Evolutionary conservation across 2,888 invertebrate species (phyloP), one percentile per base, ranked within the genome.

Genomic region (Margaritifera margaritifera): DNA sequence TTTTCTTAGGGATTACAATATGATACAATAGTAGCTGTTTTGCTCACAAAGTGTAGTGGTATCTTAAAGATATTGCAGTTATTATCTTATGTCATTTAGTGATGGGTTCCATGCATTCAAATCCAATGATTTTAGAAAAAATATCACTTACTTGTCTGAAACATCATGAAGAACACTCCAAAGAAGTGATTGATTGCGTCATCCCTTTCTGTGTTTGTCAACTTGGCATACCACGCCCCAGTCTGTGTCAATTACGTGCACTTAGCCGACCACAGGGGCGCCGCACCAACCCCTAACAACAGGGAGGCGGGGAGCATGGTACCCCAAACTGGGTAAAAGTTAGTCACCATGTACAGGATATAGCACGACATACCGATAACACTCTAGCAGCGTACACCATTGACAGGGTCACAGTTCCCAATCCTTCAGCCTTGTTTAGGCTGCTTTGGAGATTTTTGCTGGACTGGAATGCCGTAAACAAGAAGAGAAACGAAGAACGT

Each of bases 181-280:
- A 99, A 99, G 93, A 98, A 98, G 85, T 96, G 92, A 68, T 97
- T 97, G 81, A 98, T 96, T 81, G 97, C 95, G 22, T 95, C 96
- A 88, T 97, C 96, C 66, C 95, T 94, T 51, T 86, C 76, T 88
- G 95, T 95, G 85, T 94, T 94, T n/a, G 95, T 84, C 25, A 89
- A 91, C 87, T 95, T 95, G n/a, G 98, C 96, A 91, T 96, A 96
- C 79, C 95, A 93, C 77, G 95, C 95, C 62, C 96, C 98, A 58
- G 77, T 71, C 69, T 86, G 80, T 18, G 98, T 98, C 75, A 99
- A 92, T 89, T 99, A 99, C 2, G 97, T 96, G 71, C 98, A 98
- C 90, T 98, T 96, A 24, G 98, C 96, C 0, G 97, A 95, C 99
- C 99, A 99, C 94, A 99, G 95, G 65, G 98, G 98, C 0, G 98